Percentiles rank a stretch among this genome's conserved stretches.
These are phyloP conservation scores for Siniperca chuatsi DNA, from an alignment of 2,113 vertebrate genomes.

Conservation along the genomic window DNA sequence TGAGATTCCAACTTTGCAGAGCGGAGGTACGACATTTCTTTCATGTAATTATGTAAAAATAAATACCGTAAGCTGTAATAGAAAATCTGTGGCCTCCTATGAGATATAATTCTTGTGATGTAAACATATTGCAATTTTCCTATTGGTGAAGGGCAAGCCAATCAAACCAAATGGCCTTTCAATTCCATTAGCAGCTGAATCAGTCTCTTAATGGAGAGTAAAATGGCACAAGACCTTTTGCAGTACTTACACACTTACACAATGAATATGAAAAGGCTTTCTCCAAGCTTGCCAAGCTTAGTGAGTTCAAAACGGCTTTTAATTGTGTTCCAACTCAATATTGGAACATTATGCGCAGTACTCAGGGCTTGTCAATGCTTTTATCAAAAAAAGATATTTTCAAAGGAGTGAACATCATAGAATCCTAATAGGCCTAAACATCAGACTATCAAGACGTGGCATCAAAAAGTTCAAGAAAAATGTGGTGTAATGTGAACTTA, in stretches of 20 bases:
- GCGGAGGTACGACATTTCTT: not conserved
- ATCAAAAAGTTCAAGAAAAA: slow-evolving; percentile 38
- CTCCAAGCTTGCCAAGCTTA: slow-evolving; percentile 68
- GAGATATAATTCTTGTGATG: slow-evolving; percentile 61
- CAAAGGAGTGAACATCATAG: slow-evolving; percentile 39
- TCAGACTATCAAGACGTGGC: slow-evolving; percentile 3
- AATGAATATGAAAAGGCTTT: slow-evolving; percentile 82
- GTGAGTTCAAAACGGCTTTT: slow-evolving; percentile 80
- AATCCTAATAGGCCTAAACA: slow-evolving; percentile 40
- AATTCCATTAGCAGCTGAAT: slow-evolving; percentile 81
- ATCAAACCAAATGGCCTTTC: slow-evolving; percentile 78
- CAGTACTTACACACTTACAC: slow-evolving; percentile 80
- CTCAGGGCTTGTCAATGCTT: slow-evolving; percentile 56
- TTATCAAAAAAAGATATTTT: slow-evolving; percentile 69
- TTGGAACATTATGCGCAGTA: slow-evolving; percentile 57
- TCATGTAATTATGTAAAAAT: slow-evolving; percentile 4
- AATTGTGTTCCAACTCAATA: slow-evolving; percentile 74
- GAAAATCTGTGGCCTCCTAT: slow-evolving; percentile 23
- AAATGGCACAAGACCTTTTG: slow-evolving; percentile 80
- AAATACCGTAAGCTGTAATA: not conserved
- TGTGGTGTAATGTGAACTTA: slow-evolving; percentile 44
- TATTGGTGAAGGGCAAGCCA: slow-evolving; percentile 74
- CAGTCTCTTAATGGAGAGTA: slow-evolving; percentile 82
- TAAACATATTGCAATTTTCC: slow-evolving; percentile 67
- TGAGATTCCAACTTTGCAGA: slow-evolving; percentile 2